Percentiles rank a stretch among this genome's conserved stretches.
Conservation (phyloP, 92 coral and sea anemone genomes). For the Diadumene lineata region DNA sequence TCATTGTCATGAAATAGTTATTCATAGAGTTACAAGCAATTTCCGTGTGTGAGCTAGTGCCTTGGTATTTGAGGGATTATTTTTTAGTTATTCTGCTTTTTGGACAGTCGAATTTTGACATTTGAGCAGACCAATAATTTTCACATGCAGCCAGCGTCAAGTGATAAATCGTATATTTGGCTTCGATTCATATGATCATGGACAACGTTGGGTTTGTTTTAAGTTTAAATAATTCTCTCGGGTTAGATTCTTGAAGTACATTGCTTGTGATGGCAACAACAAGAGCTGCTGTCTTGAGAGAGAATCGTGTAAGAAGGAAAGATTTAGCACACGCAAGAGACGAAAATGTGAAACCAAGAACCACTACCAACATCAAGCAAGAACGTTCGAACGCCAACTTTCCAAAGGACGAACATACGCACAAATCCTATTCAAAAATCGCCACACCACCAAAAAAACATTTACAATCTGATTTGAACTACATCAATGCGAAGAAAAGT, state of each 20-base stretch:
- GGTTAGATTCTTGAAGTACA: conserved; percentile 9
- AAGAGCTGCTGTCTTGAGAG: conserved; percentile 28
- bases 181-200: conserved; percentile 21
- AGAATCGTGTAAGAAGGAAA: conserved; percentile 24
- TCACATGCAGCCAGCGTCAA: not conserved
- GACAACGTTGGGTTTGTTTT: conserved; percentile 10
- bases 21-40: conserved; percentile 8
- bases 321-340: conserved; percentile 13
- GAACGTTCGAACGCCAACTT: conserved; percentile 15
- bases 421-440: conserved; percentile 37
- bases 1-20: conserved; percentile 20
- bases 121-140: conserved; percentile 11
- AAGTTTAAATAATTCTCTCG: conserved; percentile 14
- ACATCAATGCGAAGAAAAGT: conserved; percentile 1
- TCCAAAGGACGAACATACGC: conserved; percentile 34
- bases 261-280: conserved; percentile 36
- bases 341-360: conserved; percentile 13
- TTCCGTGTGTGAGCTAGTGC: too few relatives aligned
- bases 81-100: not conserved
- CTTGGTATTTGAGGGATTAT: conserved; percentile 6
- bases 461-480: conserved; percentile 40
- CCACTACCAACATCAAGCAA: not conserved
- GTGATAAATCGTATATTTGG: not conserved
- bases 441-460: conserved; percentile 64
- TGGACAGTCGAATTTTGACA: not conserved